phyloP scores from a whole-genome alignment of 2,888 invertebrate genomes.

The Eupithecia insigniata region DNA sequence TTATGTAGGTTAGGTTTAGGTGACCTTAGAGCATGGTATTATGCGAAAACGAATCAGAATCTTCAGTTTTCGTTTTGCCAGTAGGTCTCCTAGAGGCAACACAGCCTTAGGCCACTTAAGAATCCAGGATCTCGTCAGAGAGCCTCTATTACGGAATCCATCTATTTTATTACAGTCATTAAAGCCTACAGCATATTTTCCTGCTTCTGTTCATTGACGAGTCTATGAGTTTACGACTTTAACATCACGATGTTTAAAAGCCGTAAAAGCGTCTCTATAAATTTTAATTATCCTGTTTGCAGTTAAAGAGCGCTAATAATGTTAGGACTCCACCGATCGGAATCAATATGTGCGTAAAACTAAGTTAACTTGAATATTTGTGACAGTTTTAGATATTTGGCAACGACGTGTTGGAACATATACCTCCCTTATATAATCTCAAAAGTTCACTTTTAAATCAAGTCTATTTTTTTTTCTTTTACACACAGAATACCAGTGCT shows the following conservation, averaged over 20 bases:
- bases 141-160: background rate
- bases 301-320: background rate
- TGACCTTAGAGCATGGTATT: no score
- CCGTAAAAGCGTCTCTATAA: background rate
- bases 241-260: background rate
- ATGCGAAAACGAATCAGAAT: no score
- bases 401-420: no score
- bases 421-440: no score
- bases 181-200: slow-evolving; percentile 3
- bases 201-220: background rate
- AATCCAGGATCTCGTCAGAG: background rate
- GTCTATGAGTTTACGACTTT: slow-evolving; percentile 2
- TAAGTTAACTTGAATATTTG: background rate
- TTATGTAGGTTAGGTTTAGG: no score
- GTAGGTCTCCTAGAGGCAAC: background rate
- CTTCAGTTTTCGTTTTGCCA: no score
- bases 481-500: no score
- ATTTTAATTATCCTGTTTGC: background rate
- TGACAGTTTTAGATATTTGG: background rate
- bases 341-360: background rate
- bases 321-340: background rate
- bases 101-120: background rate
- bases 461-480: no score
- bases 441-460: no score
- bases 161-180: background rate